phyloP scores from a whole-genome alignment of 2,113 vertebrate species.

The Sylvicapra grimmia region DNA sequence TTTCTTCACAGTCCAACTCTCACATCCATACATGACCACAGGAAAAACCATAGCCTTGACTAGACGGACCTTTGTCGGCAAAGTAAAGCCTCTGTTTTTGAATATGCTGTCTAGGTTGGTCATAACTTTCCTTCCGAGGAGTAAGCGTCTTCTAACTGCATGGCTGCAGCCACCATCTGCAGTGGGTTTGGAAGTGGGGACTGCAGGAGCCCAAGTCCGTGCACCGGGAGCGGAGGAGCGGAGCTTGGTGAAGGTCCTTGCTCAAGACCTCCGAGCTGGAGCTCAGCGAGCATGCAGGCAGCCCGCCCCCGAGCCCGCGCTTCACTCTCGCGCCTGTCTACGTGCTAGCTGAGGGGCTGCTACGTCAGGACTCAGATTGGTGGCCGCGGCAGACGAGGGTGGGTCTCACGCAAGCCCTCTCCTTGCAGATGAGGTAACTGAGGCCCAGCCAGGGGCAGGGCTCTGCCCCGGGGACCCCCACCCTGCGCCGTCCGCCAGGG shows the following conservation, averaged over 20 bases:
- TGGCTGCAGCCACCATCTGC: too few species aligned
- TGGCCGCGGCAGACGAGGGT: background rate
- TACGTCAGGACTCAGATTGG: background rate
- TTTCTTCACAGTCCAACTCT: too few species aligned
- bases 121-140: too few species aligned
- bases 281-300: background rate
- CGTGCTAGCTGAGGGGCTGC: background rate
- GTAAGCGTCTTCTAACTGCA: too few species aligned
- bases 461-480: background rate
- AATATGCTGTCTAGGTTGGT: too few species aligned
- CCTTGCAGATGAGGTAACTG: background rate
- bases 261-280: background rate
- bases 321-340: background rate
- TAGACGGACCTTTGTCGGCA: too few species aligned
- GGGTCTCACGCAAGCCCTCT: background rate
- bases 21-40: too few species aligned
- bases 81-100: too few species aligned
- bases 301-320: background rate
- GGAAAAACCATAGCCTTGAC: too few species aligned
- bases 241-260: background rate
- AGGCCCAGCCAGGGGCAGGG: background rate
- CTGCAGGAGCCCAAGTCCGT: too few species aligned
- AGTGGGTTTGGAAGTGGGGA: too few species aligned
- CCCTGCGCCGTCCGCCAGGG: accelerated
- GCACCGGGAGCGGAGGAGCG: background rate